Percentiles rank a stretch among this genome's conserved stretches.
Conservation (phyloP, 2,888 invertebrate genomes). For the Anaspis maculata region DNA sequence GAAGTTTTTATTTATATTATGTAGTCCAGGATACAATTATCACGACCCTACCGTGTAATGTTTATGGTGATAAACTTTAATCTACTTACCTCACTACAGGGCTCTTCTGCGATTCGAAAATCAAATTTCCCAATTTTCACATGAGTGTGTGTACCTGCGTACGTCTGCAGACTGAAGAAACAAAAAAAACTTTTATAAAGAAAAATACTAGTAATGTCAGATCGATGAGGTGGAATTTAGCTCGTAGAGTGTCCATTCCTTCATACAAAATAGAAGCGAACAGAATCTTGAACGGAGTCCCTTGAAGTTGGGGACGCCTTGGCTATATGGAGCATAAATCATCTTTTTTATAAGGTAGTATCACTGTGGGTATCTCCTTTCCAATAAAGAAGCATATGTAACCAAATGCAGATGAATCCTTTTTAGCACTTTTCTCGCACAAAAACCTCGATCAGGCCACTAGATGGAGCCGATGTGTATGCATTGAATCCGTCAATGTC, state of each 20-base stretch:
- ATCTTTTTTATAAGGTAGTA: conserved; percentile 14
- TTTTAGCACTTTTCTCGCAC: conserved; percentile 6
- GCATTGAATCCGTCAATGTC: conserved; percentile 11
- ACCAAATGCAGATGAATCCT: conserved; percentile 14
- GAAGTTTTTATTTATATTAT: too few relatives aligned
- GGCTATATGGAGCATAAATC: conserved; percentile 15
- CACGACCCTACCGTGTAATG: too few relatives aligned
- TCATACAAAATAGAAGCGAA: conserved; percentile 12
- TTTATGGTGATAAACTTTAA: too few relatives aligned
- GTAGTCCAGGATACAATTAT: too few relatives aligned
- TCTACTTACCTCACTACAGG: too few relatives aligned
- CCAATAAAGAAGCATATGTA: conserved; percentile 15
- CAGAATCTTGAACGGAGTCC: conserved; percentile 11
- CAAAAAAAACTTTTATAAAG: not conserved
- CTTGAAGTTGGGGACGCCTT: conserved; percentile 11
- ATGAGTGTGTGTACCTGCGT: too few relatives aligned
- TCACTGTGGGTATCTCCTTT: conserved; percentile 12
- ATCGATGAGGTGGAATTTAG: conserved; percentile 2
- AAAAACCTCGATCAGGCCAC: conserved; percentile 10
- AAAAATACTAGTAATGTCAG: not conserved
- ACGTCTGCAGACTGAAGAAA: too few relatives aligned
- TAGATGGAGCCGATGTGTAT: conserved; percentile 8
- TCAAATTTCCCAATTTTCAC: too few relatives aligned
- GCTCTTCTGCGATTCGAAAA: too few relatives aligned
- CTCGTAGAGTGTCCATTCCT: conserved; percentile 9